phyloP scores from a whole-genome alignment of 2,797 vertebrate genomes.

The Lepilemur septentrionalis region DNA sequence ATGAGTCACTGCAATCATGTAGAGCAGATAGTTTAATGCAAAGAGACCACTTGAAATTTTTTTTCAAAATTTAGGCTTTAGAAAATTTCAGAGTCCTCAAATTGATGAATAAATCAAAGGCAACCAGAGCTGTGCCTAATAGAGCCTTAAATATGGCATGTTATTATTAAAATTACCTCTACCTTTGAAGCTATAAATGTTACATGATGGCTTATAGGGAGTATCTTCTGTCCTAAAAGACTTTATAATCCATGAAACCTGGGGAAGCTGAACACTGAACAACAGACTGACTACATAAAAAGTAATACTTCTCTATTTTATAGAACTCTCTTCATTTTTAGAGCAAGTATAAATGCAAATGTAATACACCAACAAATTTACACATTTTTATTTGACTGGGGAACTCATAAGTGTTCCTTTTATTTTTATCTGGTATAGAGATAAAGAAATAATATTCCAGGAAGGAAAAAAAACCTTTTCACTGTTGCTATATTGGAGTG shows the following conservation, averaged over 20 bases:
- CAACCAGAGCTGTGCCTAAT: slow-evolving; percentile 73
- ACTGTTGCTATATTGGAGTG: slow-evolving; percentile 36
- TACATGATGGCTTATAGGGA: slow-evolving; percentile 65
- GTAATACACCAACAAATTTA: slow-evolving; percentile 61
- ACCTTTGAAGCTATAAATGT: slow-evolving; percentile 74
- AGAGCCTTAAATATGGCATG: slow-evolving; percentile 75
- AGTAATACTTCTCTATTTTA: slow-evolving; percentile 58
- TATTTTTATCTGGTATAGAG: slow-evolving; percentile 67
- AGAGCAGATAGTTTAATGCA: slow-evolving; percentile 55
- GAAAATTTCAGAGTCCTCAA: slow-evolving; percentile 60
- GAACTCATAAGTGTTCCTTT: slow-evolving; percentile 69
- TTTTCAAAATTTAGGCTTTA: slow-evolving; percentile 68
- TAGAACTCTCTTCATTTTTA: not conserved
- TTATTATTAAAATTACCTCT: slow-evolving; percentile 82
- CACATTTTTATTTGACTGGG: slow-evolving; percentile 63
- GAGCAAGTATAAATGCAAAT: slow-evolving; percentile 66
- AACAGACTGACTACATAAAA: slow-evolving; percentile 72
- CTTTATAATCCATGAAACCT: slow-evolving; percentile 79
- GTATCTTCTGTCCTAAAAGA: slow-evolving; percentile 69
- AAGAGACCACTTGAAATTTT: slow-evolving; percentile 73
- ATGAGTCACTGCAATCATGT: slow-evolving; percentile 51
- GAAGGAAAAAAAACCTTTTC: slow-evolving; percentile 46
- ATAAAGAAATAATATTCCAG: slow-evolving; percentile 68
- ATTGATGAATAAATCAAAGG: slow-evolving; percentile 81
- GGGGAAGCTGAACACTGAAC: slow-evolving; percentile 69